These are phyloP conservation scores for Aphelocoma coerulescens DNA, from an alignment of 2,113 vertebrate genomes.

Conservation along the genomic window DNA sequence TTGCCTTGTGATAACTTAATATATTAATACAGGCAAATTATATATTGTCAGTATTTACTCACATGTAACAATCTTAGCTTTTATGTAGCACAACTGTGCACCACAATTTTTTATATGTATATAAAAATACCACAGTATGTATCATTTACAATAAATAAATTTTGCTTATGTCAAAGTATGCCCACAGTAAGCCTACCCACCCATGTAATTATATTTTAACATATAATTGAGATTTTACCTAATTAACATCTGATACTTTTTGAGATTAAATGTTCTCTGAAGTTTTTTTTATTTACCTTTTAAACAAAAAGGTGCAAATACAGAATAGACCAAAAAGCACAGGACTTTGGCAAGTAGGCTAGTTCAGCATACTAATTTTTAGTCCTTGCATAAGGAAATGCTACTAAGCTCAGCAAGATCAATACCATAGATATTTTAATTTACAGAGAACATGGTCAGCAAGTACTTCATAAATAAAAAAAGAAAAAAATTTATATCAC, in stretches of 20 bases:
- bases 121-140: neutral
- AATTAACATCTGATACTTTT: neutral
- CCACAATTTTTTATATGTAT: neutral
- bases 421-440: neutral
- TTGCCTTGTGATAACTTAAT: neutral
- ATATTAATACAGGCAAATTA: neutral
- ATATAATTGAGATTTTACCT: neutral
- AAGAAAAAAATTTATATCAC: neutral
- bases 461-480: neutral
- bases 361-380: neutral
- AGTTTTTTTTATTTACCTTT: neutral
- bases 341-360: neutral
- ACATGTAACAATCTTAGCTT: neutral
- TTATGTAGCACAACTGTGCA: neutral
- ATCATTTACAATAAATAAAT: neutral
- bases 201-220: neutral
- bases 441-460: neutral
- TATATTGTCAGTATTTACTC: neutral
- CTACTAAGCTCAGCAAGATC: neutral
- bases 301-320: neutral
- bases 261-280: neutral
- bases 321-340: rapidly evolving
- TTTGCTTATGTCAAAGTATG: neutral
- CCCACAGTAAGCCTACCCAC: neutral
- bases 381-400: neutral